A percentile compares a stretch with the other conserved stretches of the same genome.
Evolutionary conservation across 2,113 vertebrate genomes (phyloP).

Genomic region (Monopterus albus): DNA sequence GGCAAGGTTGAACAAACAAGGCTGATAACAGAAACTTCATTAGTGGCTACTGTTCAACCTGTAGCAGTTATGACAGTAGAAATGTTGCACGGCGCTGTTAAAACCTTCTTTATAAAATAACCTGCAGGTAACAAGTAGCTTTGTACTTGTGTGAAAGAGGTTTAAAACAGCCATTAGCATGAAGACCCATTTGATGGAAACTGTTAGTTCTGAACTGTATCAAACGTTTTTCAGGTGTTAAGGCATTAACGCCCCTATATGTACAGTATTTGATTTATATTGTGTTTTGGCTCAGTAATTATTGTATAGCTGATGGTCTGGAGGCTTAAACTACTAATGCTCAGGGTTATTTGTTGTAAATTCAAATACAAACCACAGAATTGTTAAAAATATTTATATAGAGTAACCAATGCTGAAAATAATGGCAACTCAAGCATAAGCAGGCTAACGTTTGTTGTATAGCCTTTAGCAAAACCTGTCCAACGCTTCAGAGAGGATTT

Average conservation of each 20-base stretch:
- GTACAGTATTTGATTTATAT: no score
- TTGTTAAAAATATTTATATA: no score
- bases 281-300: neutral
- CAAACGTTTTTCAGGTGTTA: neutral
- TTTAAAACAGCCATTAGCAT: neutral
- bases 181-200: neutral
- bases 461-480: neutral
- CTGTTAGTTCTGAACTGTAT: neutral
- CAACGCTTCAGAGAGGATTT: no score
- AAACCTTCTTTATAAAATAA: conserved; percentile 17
- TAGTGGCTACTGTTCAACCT: conserved; percentile 63
- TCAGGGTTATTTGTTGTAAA: neutral
- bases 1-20: conserved; percentile 75
- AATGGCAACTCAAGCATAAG: neutral
- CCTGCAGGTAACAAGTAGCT: conserved; percentile 11
- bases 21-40: conserved; percentile 66
- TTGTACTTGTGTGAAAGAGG: conserved; percentile 19
- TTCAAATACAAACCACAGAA: neutral
- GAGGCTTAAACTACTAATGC: neutral
- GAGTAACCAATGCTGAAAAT: no score
- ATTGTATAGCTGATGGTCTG: neutral
- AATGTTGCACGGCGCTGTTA: conserved; percentile 22
- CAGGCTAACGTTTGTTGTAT: neutral
- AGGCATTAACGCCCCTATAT: neutral
- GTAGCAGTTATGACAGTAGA: conserved; percentile 42